A percentile compares a stretch with the other conserved stretches of the same genome.
These are phyloP conservation scores for Anguilla anguilla DNA, from an alignment of 2,797 vertebrate species.

Conservation along the genomic window DNA sequence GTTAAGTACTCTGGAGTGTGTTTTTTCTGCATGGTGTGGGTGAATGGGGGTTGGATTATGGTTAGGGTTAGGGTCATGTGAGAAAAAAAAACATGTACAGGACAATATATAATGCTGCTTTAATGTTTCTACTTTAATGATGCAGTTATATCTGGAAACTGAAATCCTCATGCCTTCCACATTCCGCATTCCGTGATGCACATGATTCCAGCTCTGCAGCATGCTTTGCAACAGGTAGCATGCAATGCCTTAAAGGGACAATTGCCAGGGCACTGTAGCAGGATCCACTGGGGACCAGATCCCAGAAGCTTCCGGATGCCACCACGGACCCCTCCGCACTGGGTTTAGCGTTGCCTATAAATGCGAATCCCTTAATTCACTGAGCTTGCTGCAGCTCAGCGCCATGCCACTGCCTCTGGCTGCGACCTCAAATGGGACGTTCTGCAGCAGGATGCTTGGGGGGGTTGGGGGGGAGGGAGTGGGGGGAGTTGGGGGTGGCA, in stretches of 20 bases:
- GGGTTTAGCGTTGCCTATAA: neutral
- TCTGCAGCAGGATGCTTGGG: neutral
- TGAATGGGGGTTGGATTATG: too few species aligned
- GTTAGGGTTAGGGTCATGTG: too few species aligned
- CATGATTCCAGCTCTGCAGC: neutral
- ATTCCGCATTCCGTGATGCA: neutral
- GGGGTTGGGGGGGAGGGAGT: neutral
- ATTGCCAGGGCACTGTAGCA: neutral
- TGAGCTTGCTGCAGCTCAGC: neutral
- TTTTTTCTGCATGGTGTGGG: too few species aligned
- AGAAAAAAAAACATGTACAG: too few species aligned
- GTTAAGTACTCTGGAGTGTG: too few species aligned
- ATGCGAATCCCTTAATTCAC: constrained; percentile 10
- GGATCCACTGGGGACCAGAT: neutral
- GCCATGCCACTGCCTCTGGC: constrained; percentile 17
- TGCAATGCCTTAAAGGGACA: neutral
- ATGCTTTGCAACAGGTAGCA: neutral
- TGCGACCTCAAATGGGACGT: neutral
- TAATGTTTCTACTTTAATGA: too few species aligned
- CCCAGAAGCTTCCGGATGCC: neutral
- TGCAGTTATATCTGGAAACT: too few species aligned
- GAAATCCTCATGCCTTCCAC: too few species aligned
- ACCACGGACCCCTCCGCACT: neutral
- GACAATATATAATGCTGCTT: too few species aligned
- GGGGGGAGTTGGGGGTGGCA: neutral